Evolutionary conservation across 64 coral and sea anemone species (phyloP), one percentile per base, ranked within the genome.

Genomic region (Stichodactyla helianthus): DNA sequence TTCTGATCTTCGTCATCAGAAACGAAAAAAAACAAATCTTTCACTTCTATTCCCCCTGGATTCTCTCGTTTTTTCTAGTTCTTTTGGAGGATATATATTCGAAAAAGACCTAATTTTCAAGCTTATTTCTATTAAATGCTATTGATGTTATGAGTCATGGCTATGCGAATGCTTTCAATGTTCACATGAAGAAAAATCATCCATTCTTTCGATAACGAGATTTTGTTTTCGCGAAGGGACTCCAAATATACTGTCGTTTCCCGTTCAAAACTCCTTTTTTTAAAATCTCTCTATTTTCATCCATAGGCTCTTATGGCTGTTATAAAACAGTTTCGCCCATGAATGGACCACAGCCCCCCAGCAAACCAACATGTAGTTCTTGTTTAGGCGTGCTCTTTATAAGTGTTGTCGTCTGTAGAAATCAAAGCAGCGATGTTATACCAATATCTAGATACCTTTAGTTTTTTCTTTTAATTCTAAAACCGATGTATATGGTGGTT

Each of bases 331-430:
- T 20, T 14, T 54, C 78, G 78, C 35, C 78, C 78, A 53, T 59
- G 10, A 12, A 44, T 27, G 11, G 26, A 81, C 78, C 78, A 81
- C 78, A 52, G 50, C 78, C 78, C 76, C 78, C 77, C 78, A 27
- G 68, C 27, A 74, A 31, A 74, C 68, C 22, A 35, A 31, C 55
- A 58, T 15, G 18, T 44, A 44, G 35, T 19, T 81, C 78, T 20
- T 81, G 78, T 81, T 22, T 51, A 81, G 78, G 78, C 78, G 78
- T 81, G 78, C 78, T 81, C 78, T 74, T 51, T 35, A 50, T 53
- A 19, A 54, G 50, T 79, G 50, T 53, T 81, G 2, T 53, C 50
- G 78, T 52, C 50, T 51, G 14, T 19, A 20, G 44, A 81, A 81
- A 81, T 81, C 78, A 51, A 81, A 54, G 78, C 6, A 54, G 8